phyloP scores from a whole-genome alignment of 2,113 vertebrate species.

The Paedocypris sp. region DNA sequence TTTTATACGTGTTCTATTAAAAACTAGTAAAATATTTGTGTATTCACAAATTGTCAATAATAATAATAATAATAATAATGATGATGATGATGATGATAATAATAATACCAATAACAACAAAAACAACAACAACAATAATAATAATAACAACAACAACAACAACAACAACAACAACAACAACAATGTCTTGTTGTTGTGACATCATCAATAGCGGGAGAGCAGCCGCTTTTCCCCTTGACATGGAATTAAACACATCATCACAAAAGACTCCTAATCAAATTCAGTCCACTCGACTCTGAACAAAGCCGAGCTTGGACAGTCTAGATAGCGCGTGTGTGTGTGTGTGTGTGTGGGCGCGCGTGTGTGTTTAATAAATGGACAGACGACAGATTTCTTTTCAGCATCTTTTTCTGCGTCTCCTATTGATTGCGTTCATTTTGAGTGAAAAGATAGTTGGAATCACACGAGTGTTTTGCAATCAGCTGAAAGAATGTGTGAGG shows the following conservation, averaged over 20 bases:
- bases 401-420: neutral
- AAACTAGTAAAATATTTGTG: too few species aligned
- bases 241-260: neutral
- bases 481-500: neutral
- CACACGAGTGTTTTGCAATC: neutral
- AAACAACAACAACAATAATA: too few species aligned
- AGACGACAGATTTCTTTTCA: constrained; percentile 3
- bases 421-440: neutral
- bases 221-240: neutral
- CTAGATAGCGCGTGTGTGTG: neutral
- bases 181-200: too few species aligned
- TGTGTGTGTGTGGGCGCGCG: neutral
- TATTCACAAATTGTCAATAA: too few species aligned
- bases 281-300: constrained; percentile 3
- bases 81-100: too few species aligned
- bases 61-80: too few species aligned
- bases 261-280: constrained; percentile 11
- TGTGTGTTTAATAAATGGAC: neutral
- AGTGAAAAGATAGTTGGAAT: constrained; percentile 12
- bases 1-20: too few species aligned
- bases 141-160: too few species aligned
- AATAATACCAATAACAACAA: too few species aligned
- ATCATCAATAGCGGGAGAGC: neutral
- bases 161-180: too few species aligned
- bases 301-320: neutral